phyloP scores from a whole-genome alignment of 2,797 vertebrate genomes.

The Acridotheres tristis region DNA sequence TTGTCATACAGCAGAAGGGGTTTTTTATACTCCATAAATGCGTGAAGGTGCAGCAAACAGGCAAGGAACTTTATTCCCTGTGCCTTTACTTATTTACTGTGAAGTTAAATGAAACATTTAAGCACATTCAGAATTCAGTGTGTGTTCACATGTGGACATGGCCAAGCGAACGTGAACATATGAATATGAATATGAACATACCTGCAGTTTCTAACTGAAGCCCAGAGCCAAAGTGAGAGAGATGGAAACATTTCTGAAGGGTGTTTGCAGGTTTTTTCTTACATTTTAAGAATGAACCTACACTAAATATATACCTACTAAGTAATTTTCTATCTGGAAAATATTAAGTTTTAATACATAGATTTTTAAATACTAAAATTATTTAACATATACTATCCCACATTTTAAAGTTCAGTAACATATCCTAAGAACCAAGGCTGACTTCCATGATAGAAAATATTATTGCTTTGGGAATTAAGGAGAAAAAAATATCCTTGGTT shows the following conservation, averaged over 20 bases:
- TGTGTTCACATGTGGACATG: fast-evolving
- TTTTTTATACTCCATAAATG: background rate
- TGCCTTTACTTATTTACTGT: background rate
- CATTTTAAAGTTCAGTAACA: background rate
- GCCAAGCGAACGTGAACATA: too few species aligned
- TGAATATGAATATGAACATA: too few species aligned
- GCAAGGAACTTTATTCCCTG: background rate
- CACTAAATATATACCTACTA: background rate
- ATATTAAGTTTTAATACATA: background rate
- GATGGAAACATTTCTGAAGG: background rate
- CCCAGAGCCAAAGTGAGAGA: background rate
- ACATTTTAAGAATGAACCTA: background rate
- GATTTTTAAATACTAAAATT: background rate
- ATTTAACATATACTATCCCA: background rate
- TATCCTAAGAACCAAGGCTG: background rate
- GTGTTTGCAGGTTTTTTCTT: background rate
- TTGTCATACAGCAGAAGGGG: background rate
- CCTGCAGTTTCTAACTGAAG: background rate
- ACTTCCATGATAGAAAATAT: background rate
- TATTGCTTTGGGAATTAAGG: background rate
- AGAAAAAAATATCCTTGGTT: background rate
- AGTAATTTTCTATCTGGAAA: background rate
- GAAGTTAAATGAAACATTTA: background rate
- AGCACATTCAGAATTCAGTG: background rate
- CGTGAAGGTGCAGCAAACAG: background rate